Evolutionary conservation across 1,140 invertebrate species (phyloP).

Genomic region (Atopsyche davidsoni): DNA sequence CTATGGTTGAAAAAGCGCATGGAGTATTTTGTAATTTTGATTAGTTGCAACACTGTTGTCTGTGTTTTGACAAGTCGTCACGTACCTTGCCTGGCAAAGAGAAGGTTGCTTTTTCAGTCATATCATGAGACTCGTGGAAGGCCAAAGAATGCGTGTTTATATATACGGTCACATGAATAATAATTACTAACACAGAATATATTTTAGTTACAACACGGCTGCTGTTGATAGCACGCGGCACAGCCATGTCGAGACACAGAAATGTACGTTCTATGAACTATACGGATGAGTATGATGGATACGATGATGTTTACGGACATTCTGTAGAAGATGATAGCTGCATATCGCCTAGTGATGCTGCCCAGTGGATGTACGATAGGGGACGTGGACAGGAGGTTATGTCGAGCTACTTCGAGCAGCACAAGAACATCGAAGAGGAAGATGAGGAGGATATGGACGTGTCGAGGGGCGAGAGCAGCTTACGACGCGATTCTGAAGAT

Average conservation of each 20-base stretch:
- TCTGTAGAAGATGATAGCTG: conserved; percentile 85
- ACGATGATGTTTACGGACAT: conserved; percentile 87
- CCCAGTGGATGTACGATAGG: conserved; percentile 83
- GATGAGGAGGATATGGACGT: conserved; percentile 50
- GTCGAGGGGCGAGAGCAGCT: conserved; percentile 33
- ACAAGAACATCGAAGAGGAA: conserved; percentile 71
- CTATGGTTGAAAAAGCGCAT: too few species aligned
- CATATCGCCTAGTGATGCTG: conserved; percentile 79
- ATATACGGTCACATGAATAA: too few species aligned
- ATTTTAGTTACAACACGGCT: too few species aligned
- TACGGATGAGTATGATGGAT: conserved; percentile 81
- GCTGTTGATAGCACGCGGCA: too few species aligned
- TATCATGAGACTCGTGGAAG: background rate
- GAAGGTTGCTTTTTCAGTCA: background rate
- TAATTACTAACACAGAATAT: too few species aligned
- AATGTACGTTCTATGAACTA: conserved; percentile 70
- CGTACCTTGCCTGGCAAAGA: background rate
- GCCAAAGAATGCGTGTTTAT: background rate
- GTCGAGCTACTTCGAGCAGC: conserved; percentile 60
- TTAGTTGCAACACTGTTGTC: background rate
- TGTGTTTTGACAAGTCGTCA: conserved; percentile 2
- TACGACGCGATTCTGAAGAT: conserved; percentile 40
- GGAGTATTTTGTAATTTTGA: too few species aligned
- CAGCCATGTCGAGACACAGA: conserved; percentile 70
- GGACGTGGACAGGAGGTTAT: conserved; percentile 62